Conservation (phyloP, 2,113 vertebrate species). For the Eudyptes chrysolophus region DNA sequence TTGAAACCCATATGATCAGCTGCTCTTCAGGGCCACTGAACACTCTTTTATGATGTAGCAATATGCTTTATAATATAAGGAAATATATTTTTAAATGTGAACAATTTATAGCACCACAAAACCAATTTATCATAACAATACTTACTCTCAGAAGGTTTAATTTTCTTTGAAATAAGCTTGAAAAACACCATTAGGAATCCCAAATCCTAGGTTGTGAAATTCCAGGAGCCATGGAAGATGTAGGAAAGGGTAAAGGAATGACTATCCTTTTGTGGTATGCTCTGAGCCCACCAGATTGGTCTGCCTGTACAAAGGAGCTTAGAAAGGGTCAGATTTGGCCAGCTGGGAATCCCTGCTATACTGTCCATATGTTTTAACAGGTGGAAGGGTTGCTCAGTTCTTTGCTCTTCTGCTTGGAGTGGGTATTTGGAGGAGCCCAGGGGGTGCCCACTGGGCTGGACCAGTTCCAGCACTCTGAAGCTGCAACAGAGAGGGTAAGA, state of each 20-base stretch:
- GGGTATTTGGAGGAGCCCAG: neutral
- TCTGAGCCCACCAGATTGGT: neutral
- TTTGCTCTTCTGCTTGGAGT: neutral
- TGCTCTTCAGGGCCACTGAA: neutral
- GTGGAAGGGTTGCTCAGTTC: neutral
- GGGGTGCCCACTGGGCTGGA: neutral
- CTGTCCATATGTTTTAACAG: neutral
- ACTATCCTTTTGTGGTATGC: neutral
- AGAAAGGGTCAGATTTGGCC: neutral
- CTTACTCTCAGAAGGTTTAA: neutral
- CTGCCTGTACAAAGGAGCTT: neutral
- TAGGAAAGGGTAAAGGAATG: neutral
- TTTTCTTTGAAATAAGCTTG: neutral
- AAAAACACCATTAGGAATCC: neutral
- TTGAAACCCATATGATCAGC: neutral
- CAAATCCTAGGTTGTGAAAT: neutral
- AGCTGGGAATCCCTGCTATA: slow-evolving; percentile 4
- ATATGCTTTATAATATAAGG: neutral
- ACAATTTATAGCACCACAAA: neutral
- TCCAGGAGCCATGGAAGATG: neutral
- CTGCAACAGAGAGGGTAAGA: neutral
- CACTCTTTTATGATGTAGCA: neutral
- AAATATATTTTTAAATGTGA: neutral
- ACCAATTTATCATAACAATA: neutral
- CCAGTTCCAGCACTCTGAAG: neutral